Evolutionary conservation across 64 coral and sea anemone genomes (phyloP).

Genomic region (Pachyseris speciosa): DNA sequence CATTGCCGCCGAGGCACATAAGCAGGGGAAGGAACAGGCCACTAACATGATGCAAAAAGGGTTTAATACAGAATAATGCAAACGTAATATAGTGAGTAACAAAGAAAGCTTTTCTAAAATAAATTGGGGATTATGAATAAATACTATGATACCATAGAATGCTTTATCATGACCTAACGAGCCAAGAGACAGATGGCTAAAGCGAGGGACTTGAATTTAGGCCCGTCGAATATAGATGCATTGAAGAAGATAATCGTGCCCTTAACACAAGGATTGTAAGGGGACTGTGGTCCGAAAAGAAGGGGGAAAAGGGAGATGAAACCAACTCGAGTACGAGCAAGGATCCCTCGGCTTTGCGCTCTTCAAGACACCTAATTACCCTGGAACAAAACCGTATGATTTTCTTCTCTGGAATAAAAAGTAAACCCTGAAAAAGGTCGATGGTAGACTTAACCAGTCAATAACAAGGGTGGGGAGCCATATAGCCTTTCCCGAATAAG

Average conservation of each 20-base stretch:
- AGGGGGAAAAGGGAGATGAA: not conserved
- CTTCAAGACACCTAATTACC: constrained; percentile 4
- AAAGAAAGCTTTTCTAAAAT: too few species aligned
- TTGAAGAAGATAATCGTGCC: not conserved
- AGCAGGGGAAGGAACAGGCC: not conserved
- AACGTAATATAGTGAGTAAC: too few species aligned
- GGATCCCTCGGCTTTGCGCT: not conserved
- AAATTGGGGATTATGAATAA: too few species aligned
- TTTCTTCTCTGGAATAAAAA: constrained; percentile 1
- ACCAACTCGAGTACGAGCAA: not conserved
- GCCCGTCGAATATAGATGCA: not conserved
- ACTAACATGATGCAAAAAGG: not conserved
- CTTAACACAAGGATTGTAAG: not conserved
- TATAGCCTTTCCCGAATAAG: too few species aligned
- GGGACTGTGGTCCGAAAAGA: not conserved
- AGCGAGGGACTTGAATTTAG: not conserved
- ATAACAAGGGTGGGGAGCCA: constrained; percentile 17
- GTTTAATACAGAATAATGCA: too few species aligned
- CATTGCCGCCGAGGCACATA: not conserved
- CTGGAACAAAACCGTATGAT: not conserved
- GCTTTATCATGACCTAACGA: too few species aligned
- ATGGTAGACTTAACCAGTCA: constrained; percentile 35
- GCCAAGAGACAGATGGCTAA: not conserved
- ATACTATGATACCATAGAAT: too few species aligned
- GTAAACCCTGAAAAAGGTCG: not conserved